Percentiles rank a stretch among this genome's conserved stretches.
phyloP scores from a whole-genome alignment of 2,888 invertebrate species.

The Ellobium chinense region DNA sequence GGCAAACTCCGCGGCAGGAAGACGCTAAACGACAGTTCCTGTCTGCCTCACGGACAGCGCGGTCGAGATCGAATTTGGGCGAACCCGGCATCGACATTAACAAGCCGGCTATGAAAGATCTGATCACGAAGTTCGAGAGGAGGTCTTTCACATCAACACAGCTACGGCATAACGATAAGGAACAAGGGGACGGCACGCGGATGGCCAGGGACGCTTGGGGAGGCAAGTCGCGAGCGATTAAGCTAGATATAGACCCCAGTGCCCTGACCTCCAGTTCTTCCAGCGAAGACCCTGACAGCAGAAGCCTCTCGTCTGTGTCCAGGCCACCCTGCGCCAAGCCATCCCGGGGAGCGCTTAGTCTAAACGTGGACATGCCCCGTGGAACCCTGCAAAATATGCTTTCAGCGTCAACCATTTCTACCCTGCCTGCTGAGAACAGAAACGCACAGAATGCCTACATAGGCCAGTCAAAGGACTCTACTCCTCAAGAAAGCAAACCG shows the following conservation, averaged over 20 bases:
- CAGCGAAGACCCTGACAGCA: not conserved
- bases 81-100: not conserved
- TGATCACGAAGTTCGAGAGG: constrained; percentile 37
- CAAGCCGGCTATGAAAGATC: constrained; percentile 26
- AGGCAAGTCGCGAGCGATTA: not conserved
- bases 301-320: not conserved
- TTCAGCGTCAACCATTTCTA: not conserved
- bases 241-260: constrained; percentile 13
- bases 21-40: not conserved
- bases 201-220: constrained; percentile 20
- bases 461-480: not conserved
- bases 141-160: constrained; percentile 9
- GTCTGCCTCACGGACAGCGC: too few relatives aligned
- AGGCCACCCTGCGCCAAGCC: not conserved
- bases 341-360: constrained; percentile 4
- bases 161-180: not conserved
- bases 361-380: not conserved
- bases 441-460: not conserved
- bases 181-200: not conserved
- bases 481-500: not conserved
- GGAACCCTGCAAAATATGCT: too few relatives aligned
- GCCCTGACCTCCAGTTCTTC: constrained; percentile 18
- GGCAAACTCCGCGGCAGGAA: not conserved
- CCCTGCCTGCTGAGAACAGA: not conserved
- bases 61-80: constrained; percentile 8